A percentile compares a stretch with the other conserved stretches of the same genome.
phyloP scores from a whole-genome alignment of 1,140 invertebrate genomes.

The Scaptomyza graminum region DNA sequence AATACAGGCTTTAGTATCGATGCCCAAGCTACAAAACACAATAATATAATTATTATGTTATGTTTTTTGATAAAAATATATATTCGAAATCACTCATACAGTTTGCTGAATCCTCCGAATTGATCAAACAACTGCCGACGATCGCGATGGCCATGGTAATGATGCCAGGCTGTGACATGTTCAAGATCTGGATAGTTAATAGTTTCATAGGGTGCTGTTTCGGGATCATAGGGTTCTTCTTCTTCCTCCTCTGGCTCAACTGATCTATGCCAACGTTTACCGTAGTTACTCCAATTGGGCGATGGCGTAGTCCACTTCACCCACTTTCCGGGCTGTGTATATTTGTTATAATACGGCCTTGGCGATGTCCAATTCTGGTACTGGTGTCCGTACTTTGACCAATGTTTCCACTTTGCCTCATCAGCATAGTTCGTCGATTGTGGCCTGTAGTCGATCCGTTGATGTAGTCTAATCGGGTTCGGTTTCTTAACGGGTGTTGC shows the following conservation, averaged over 20 bases:
- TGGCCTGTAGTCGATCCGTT: constrained; percentile 53
- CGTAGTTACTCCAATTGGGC: constrained; percentile 37
- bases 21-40: constrained; percentile 48
- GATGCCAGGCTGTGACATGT: constrained; percentile 29
- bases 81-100: constrained; percentile 38
- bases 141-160: constrained; percentile 71
- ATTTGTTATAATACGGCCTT: constrained; percentile 23
- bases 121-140: constrained; percentile 73
- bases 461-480: constrained; percentile 37
- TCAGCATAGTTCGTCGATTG: constrained; percentile 24
- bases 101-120: constrained; percentile 64
- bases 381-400: constrained; percentile 52
- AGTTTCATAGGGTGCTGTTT: constrained; percentile 34
- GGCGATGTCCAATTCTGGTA: constrained; percentile 38
- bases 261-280: constrained; percentile 38
- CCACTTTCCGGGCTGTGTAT: constrained; percentile 51
- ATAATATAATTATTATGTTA: too few species aligned
- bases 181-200: constrained; percentile 49
- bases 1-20: constrained; percentile 70
- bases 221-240: constrained; percentile 52
- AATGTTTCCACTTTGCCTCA: constrained; percentile 51
- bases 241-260: neutral
- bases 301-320: constrained; percentile 61
- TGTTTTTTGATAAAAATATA: neutral
- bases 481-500: constrained; percentile 70